Conservation (phyloP, 1,140 invertebrate genomes). For the Vollenhovia emeryi region DNA sequence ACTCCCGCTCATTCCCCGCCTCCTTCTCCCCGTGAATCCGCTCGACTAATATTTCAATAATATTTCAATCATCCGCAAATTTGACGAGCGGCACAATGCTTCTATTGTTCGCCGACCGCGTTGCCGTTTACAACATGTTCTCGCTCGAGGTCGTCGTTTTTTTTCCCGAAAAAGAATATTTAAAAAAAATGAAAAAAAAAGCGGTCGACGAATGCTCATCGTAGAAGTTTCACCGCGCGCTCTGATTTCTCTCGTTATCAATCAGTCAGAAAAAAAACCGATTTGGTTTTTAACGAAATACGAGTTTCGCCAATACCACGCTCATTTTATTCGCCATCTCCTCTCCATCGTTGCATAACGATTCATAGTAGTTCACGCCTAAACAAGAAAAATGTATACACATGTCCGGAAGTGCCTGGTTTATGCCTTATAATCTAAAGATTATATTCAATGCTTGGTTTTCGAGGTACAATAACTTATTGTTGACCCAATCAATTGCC, state of each 20-base stretch:
- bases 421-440: too few relatives aligned
- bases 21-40: constrained; percentile 52
- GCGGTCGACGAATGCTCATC: background rate
- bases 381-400: background rate
- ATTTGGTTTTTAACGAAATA: constrained; percentile 30
- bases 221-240: background rate
- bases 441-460: too few relatives aligned
- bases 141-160: background rate
- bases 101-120: constrained; percentile 5
- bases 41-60: constrained; percentile 69
- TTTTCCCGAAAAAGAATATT: background rate
- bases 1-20: constrained; percentile 17
- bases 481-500: too few relatives aligned
- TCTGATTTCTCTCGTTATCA: constrained; percentile 28
- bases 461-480: too few relatives aligned
- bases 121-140: background rate
- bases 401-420: too few relatives aligned
- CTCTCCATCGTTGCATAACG: background rate
- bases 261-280: constrained; percentile 26
- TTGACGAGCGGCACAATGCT: background rate
- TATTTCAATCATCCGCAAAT: constrained; percentile 59
- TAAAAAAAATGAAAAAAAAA: background rate
- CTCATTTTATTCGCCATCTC: background rate
- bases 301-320: background rate
- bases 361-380: background rate